A percentile compares a stretch with the other conserved stretches of the same genome.
Evolutionary conservation across 2,113 vertebrate genomes (phyloP).

Genomic region (Aegithalos caudatus): DNA sequence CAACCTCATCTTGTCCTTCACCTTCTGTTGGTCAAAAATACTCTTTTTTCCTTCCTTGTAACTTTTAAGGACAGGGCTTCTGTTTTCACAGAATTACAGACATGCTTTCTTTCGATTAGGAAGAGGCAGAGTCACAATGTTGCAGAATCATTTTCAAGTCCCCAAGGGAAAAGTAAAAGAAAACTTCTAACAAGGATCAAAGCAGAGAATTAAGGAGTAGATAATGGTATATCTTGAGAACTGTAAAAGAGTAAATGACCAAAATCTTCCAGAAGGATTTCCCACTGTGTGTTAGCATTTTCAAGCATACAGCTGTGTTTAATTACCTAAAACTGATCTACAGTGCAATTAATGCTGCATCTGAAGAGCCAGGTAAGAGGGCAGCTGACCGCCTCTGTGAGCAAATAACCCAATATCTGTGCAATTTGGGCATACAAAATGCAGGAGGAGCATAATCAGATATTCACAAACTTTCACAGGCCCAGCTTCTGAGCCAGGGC

Average conservation of each 20-base stretch:
- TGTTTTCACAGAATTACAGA: background rate
- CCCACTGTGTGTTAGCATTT: background rate
- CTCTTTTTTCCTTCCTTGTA: fast-evolving
- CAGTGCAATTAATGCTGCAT: background rate
- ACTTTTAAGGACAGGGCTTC: background rate
- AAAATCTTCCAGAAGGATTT: background rate
- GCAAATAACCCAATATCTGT: background rate
- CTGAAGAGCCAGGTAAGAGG: background rate
- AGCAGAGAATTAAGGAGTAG: background rate
- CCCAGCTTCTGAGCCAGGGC: background rate
- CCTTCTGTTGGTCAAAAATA: background rate
- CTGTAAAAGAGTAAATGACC: background rate
- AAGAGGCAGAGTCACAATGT: background rate
- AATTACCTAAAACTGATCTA: background rate
- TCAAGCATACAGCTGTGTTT: background rate
- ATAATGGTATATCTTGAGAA: background rate
- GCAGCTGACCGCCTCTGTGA: background rate
- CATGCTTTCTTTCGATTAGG: background rate
- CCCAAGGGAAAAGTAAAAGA: background rate
- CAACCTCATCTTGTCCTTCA: background rate
- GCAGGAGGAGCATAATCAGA: background rate
- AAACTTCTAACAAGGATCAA: background rate
- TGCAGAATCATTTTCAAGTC: background rate
- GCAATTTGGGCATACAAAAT: background rate
- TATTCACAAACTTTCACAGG: background rate